Evolutionary conservation across 2,797 vertebrate species (phyloP), one percentile per base, ranked within the genome.

Genomic region (Morelia viridis): DNA sequence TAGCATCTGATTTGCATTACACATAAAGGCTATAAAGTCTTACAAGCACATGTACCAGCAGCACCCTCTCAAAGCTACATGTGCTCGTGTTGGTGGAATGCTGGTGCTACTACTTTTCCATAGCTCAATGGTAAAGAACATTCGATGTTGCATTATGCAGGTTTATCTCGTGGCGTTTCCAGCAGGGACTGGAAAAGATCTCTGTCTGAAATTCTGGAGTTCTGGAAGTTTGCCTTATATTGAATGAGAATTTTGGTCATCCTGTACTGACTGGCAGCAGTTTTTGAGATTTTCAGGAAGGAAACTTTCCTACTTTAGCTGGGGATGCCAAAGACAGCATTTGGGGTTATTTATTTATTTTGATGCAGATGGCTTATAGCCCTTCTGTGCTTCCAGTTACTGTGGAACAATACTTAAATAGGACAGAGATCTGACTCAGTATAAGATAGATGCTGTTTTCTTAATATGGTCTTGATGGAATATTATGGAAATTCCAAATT

Each of bases 1-100:
- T 58, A 68, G 85, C 61, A 64, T 90, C 93, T 62, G 83, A 58
- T 90, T 91, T 0, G 0, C 89, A 87, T 92, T 80, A 90, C n/a
- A 41, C 31, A 87, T 83, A 80, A 90, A 89, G n/a, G 41, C 84
- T 86, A 53, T 60, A 86, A 86, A 89, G 12, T 35, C 41, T 87
- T 76, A 56, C 31, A 71, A 87, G 10, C 17, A 35, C 46, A 87
- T 62, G 26, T 76, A 60, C 53, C 26, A 68, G 26, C 64, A 86
- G 19, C 31, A 35, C n/a, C 22, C 57, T 24, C 76, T 89, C 84
- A 65, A 26, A 86, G 62, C 19, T 31, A 53, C 3, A 53, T 50
- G 41, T 31, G 24, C 28, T 80, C 46, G 60, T 57, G 46, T 89
- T 57, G 87, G 19, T 60, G 57, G 53, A 68, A 89, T 31, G 1